Evolutionary conservation across 2,888 invertebrate species (phyloP).

Genomic region (Physocephala rufipes): DNA sequence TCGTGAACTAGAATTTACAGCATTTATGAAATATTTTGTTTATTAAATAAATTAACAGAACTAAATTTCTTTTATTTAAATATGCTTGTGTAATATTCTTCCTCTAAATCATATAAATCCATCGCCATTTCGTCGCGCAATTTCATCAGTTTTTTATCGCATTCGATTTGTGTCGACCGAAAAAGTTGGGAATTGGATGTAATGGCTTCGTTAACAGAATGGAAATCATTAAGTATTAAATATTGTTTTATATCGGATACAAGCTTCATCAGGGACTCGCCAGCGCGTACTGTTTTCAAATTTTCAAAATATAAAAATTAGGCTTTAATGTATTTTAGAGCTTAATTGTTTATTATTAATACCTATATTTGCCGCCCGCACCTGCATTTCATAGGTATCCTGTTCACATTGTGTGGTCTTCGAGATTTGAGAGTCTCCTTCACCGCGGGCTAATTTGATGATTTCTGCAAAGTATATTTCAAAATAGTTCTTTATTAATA

Average conservation of each 20-base stretch:
- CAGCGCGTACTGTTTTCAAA: conserved; percentile 82
- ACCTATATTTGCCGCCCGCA: conserved; percentile 92
- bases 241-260: conserved; percentile 99
- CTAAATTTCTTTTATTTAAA: conserved; percentile 57
- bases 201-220: conserved; percentile 96
- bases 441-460: conserved; percentile 86
- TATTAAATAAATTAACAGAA: conserved; percentile 15
- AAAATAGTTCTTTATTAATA: neutral
- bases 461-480: conserved; percentile 75
- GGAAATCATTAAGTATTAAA: conserved; percentile 96
- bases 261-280: conserved; percentile 95
- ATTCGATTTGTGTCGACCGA: conserved; percentile 88
- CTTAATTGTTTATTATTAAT: conserved; percentile 40
- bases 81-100: conserved; percentile 66
- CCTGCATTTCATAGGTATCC: conserved; percentile 97
- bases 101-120: conserved; percentile 71
- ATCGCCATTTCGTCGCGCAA: conserved; percentile 94
- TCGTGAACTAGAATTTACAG: neutral
- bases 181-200: conserved; percentile 91
- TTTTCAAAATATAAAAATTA: conserved; percentile 53
- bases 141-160: conserved; percentile 92
- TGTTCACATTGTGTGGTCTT: conserved; percentile 93
- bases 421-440: conserved; percentile 89
- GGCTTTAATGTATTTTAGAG: neutral
- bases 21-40: neutral